Conservation (phyloP, 2,888 invertebrate species). For the Agelastica alni region DNA sequence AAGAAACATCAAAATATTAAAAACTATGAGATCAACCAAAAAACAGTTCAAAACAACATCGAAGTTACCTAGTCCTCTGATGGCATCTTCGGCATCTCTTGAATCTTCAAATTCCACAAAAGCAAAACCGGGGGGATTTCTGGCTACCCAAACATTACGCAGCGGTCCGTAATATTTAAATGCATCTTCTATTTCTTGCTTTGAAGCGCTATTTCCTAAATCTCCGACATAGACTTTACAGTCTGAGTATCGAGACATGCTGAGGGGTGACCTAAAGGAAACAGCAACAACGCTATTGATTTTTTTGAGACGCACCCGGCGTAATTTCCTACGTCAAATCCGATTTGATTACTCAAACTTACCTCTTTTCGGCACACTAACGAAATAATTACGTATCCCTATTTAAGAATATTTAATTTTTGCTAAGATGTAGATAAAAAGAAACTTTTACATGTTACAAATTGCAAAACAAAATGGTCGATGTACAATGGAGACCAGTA, state of each 20-base stretch:
- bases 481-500: too few relatives aligned
- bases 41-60: slow-evolving; percentile 16
- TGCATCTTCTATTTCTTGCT: slow-evolving; percentile 85
- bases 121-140: slow-evolving; percentile 91
- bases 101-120: slow-evolving; percentile 90
- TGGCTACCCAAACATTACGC: slow-evolving; percentile 91
- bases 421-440: too few relatives aligned
- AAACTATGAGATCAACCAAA: slow-evolving; percentile 19
- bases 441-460: too few relatives aligned
- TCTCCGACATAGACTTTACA: slow-evolving; percentile 95
- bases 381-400: too few relatives aligned
- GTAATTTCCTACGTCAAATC: background rate
- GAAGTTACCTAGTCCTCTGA: slow-evolving; percentile 73
- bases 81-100: slow-evolving; percentile 85
- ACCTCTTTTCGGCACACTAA: slow-evolving; percentile 7
- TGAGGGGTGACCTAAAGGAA: slow-evolving; percentile 31
- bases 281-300: slow-evolving; percentile 32
- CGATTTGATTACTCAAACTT: slow-evolving; percentile 1
- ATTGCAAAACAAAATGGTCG: too few relatives aligned
- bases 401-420: too few relatives aligned
- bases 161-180: slow-evolving; percentile 88
- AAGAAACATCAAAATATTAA: slow-evolving; percentile 9
- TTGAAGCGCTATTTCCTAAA: slow-evolving; percentile 86
- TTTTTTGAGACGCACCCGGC: slow-evolving; percentile 30
- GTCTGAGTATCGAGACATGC: slow-evolving; percentile 80